Conservation (phyloP, 2,888 invertebrate genomes). For the Trachelus troglodyta region DNA sequence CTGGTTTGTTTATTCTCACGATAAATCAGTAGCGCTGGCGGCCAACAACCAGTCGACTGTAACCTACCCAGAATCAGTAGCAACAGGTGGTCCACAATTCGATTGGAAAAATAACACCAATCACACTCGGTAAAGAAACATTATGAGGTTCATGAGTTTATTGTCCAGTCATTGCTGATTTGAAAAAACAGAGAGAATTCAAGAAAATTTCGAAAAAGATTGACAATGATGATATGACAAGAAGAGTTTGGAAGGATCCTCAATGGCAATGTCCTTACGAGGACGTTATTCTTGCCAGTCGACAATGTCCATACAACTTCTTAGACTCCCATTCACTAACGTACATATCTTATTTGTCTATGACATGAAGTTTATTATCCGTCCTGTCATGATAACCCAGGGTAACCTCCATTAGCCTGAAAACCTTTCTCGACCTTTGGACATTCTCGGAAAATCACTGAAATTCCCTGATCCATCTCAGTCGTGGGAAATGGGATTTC, state of each 20-base stretch:
- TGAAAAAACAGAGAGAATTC: neutral
- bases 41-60: neutral
- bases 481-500: neutral
- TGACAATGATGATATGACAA: no score
- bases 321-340: neutral
- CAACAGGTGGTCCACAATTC: neutral
- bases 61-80: neutral
- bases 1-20: neutral
- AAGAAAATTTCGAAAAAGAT: neutral
- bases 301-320: no score
- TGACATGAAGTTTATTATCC: neutral
- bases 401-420: neutral
- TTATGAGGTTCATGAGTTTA: neutral
- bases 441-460: neutral
- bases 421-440: neutral
- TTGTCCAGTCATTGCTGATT: neutral
- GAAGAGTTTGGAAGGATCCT: neutral
- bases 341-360: neutral
- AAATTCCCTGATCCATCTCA: neutral
- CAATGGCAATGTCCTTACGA: neutral
- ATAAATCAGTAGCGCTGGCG: neutral
- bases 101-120: neutral
- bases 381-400: neutral
- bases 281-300: neutral
- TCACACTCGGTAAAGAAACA: neutral